Conservation (phyloP, 2,113 vertebrate species). For the Rhombomys opimus region DNA sequence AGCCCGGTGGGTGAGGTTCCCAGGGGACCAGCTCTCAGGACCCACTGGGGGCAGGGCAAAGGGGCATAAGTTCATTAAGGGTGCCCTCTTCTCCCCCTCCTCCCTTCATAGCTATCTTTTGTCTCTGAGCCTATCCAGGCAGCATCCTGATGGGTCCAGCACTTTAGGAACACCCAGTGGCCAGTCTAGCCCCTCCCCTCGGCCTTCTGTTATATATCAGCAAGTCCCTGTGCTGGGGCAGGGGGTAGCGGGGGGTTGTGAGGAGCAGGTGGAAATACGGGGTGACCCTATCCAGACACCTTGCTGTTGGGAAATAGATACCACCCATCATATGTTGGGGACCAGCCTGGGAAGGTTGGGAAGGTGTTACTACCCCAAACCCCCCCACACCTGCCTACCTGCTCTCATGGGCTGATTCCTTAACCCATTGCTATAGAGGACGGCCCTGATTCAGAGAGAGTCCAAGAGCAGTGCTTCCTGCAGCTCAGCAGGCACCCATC, state of each 20-base stretch:
- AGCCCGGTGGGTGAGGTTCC: constrained; percentile 44
- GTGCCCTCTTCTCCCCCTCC: background rate
- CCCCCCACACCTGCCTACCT: background rate
- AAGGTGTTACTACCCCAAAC: background rate
- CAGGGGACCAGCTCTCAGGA: constrained; percentile 3
- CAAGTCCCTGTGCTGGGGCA: background rate
- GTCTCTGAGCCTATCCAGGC: background rate
- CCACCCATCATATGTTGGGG: rapidly evolving
- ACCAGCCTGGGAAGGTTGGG: background rate
- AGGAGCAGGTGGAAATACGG: background rate
- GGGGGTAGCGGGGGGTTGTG: background rate
- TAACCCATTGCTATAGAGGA: background rate
- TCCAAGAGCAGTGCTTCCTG: background rate
- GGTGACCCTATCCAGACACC: background rate
- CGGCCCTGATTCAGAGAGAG: background rate
- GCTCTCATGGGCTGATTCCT: background rate
- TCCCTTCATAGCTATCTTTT: background rate
- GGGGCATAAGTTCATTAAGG: background rate
- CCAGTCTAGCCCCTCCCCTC: background rate
- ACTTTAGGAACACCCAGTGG: too few relatives aligned
- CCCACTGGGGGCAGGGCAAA: background rate
- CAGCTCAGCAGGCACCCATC: background rate
- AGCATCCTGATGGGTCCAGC: background rate
- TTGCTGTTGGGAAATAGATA: background rate
- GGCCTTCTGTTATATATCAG: background rate